phyloP scores from a whole-genome alignment of 2,113 vertebrate genomes.

The Elephas maximus region DNA sequence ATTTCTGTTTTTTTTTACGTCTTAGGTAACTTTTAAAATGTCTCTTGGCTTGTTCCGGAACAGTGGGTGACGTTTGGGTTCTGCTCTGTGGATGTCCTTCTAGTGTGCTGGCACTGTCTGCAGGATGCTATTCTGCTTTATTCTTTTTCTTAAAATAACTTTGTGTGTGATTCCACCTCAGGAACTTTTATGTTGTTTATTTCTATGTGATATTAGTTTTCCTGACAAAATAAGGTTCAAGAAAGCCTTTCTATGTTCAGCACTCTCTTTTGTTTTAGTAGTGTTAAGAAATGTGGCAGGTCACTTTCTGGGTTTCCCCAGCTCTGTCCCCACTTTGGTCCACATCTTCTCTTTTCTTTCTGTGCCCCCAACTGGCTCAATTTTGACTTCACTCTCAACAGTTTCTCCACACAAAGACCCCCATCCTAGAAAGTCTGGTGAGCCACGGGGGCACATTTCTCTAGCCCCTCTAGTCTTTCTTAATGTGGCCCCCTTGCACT shows the following conservation, averaged over 20 bases:
- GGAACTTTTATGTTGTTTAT: not conserved
- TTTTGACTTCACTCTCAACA: not conserved
- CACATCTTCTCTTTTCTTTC: not conserved
- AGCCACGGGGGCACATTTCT: not conserved
- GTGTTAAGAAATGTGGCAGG: not conserved
- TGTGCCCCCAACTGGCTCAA: not conserved
- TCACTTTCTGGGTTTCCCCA: not conserved
- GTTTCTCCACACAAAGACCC: not conserved
- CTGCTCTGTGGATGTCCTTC: not conserved
- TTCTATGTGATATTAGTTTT: not conserved
- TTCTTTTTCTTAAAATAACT: not conserved
- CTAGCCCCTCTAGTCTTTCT: not conserved
- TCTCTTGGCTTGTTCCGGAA: not conserved
- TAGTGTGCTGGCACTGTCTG: not conserved
- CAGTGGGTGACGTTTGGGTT: not conserved
- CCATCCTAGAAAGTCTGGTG: fast-evolving
- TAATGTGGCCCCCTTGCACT: not conserved
- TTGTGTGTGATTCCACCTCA: not conserved
- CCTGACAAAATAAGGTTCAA: not conserved
- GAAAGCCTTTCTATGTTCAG: not conserved
- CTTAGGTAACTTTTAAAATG: not conserved
- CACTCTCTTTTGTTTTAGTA: not conserved
- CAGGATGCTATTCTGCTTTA: not conserved
- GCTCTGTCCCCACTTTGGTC: not conserved
- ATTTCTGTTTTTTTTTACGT: not conserved